Evolutionary conservation across 2,113 vertebrate species (phyloP).

Genomic region (Gadus chalcogrammus): DNA sequence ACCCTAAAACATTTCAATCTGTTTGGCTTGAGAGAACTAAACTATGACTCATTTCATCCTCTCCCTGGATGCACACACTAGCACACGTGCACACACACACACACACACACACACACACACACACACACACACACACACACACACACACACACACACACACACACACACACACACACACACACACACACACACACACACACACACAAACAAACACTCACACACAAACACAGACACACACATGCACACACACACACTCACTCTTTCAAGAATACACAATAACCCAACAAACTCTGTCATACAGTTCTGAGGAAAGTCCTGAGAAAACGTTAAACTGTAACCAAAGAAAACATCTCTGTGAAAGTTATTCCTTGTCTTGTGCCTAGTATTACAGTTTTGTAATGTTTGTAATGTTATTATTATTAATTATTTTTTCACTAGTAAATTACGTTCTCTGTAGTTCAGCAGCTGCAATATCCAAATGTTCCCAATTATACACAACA

Average conservation of each 20-base stretch:
- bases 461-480: background rate
- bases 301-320: background rate
- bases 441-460: background rate
- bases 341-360: background rate
- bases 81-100: constrained; percentile 2
- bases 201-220: constrained; percentile 9
- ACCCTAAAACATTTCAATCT: constrained; percentile 71
- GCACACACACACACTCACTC: constrained; percentile 12
- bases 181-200: constrained; percentile 5
- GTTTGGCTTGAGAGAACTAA: constrained; percentile 60
- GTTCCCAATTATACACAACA: too few relatives aligned
- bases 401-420: background rate
- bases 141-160: constrained; percentile 8
- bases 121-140: constrained; percentile 14
- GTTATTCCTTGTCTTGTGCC: background rate
- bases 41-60: constrained; percentile 65
- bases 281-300: background rate
- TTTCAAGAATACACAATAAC: background rate
- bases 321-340: background rate
- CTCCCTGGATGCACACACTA: constrained; percentile 46
- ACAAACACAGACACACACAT: constrained; percentile 7
- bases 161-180: constrained; percentile 15
- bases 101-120: constrained; percentile 11
- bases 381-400: background rate
- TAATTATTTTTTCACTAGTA: background rate